Conservation (phyloP, 2,888 invertebrate genomes). For the Xylocampa areola region DNA sequence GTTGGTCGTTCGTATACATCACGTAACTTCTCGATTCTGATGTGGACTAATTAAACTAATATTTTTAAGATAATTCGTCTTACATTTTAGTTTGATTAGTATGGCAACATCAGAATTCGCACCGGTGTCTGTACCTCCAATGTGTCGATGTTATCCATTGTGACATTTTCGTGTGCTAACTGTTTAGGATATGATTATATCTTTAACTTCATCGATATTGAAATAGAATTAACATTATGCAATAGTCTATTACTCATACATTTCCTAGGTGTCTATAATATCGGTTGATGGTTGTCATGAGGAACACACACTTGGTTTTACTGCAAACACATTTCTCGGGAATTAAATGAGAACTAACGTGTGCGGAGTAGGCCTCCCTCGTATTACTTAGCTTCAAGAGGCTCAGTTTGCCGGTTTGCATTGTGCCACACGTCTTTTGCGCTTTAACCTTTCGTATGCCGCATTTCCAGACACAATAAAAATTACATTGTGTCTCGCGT, state of each 20-base stretch:
- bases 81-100: too few relatives aligned
- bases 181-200: slow-evolving; percentile 22
- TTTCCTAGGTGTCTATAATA: slow-evolving; percentile 27
- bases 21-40: too few relatives aligned
- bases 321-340: slow-evolving; percentile 6
- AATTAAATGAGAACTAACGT: not conserved
- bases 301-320: slow-evolving; percentile 25
- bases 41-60: too few relatives aligned
- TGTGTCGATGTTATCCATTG: slow-evolving; percentile 16
- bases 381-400: too few relatives aligned
- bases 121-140: slow-evolving; percentile 10
- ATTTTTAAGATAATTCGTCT: too few relatives aligned
- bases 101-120: too few relatives aligned
- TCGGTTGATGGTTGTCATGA: slow-evolving; percentile 20
- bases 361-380: not conserved
- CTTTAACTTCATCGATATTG: slow-evolving; percentile 32
- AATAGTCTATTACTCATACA: slow-evolving; percentile 24
- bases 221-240: slow-evolving; percentile 29
- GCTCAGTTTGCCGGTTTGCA: too few relatives aligned
- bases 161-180: slow-evolving; percentile 22
- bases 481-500: too few relatives aligned
- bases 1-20: slow-evolving; percentile 3
- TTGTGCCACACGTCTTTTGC: slow-evolving; percentile 7
- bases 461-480: too few relatives aligned
- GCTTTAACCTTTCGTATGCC: slow-evolving; percentile 2